Evolutionary conservation across 1,140 invertebrate species (phyloP), one percentile per base, ranked within the genome.

Genomic region (Rhysida immarginata): DNA sequence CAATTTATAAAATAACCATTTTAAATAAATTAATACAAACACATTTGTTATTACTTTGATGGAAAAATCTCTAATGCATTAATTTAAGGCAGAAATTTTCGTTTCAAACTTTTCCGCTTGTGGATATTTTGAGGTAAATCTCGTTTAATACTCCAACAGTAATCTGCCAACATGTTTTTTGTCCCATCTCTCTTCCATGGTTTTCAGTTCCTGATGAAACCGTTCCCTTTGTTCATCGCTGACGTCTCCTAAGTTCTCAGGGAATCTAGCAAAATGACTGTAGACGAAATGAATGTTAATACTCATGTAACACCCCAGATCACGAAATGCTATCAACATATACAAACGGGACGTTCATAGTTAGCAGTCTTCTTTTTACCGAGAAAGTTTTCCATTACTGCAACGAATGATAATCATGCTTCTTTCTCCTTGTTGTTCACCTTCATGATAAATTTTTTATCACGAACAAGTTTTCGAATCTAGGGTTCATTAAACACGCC

Each of bases 81-180:
- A n/a, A 35, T 35, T 35, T 16, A 35, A 16, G 29, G 16, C 5
- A 35, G 29, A 35, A 35, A 35, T 35, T 35, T 5, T 5, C 5
- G 5, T 35, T 35, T 5, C 16, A 35, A 16, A 5, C 16, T 16
- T 16, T 35, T 35, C 5, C 29, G 29, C 16, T 35, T 35, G 29
- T 35, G 29, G 5, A 35, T 16, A 8, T 35, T 5, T 16, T 35
- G 5, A 35, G 29, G 29, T 21, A 21, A 53, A 25, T 53, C 51
- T 53, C 51, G 51, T 53, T 53, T 53, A 26, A 53, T 53, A 20
- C 51, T 29, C 51, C 51, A 53, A 26, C 51, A 53, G 51, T 53
- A 53, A 1, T 53, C 26, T 53, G 51, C 51, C 51, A 53, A 18
- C 51, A 27, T 3, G n/a, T 35, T 13, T 49, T 49, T n/a, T 52